Percentiles rank a stretch among this genome's conserved stretches.
phyloP scores from a whole-genome alignment of 2,888 invertebrate species.

The Colostygia pectinataria region DNA sequence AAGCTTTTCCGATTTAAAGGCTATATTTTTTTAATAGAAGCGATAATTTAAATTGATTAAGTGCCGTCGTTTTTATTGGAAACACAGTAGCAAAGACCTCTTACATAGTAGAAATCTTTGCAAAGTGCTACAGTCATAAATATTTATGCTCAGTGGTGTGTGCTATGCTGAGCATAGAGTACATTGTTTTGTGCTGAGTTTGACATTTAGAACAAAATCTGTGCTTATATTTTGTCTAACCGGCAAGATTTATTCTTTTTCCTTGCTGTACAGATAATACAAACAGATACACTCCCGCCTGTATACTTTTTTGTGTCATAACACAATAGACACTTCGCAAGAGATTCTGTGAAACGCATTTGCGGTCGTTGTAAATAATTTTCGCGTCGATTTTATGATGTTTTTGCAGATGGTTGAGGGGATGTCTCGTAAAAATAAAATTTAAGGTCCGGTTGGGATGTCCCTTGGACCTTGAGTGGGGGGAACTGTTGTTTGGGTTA shows the following conservation, averaged over 20 bases:
- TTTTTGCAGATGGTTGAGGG: constrained; percentile 37
- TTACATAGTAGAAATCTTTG: no score
- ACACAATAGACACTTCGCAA: constrained; percentile 58
- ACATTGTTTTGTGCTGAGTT: no score
- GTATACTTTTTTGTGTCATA: constrained; percentile 55
- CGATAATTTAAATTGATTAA: no score
- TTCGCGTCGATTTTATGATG: constrained; percentile 42
- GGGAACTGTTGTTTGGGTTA: constrained; percentile 19
- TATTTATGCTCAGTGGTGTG: no score
- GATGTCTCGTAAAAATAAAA: constrained; percentile 36
- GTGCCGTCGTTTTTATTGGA: no score
- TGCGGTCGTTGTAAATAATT: constrained; percentile 47
- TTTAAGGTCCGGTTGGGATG: constrained; percentile 30
- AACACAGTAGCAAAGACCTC: no score
- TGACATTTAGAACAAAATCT: no score
- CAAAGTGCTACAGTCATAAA: no score
- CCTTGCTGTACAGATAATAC: not conserved
- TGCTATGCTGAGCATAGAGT: no score
- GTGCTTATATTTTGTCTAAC: not conserved
- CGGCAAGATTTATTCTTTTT: not conserved
- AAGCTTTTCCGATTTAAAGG: no score
- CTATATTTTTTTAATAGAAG: no score
- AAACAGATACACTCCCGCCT: constrained; percentile 43
- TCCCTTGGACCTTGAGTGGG: constrained; percentile 21
- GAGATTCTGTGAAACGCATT: constrained; percentile 50